A percentile compares a stretch with the other conserved stretches of the same genome.
Conservation (phyloP, 2,888 invertebrate species). For the Crematogaster levior region DNA sequence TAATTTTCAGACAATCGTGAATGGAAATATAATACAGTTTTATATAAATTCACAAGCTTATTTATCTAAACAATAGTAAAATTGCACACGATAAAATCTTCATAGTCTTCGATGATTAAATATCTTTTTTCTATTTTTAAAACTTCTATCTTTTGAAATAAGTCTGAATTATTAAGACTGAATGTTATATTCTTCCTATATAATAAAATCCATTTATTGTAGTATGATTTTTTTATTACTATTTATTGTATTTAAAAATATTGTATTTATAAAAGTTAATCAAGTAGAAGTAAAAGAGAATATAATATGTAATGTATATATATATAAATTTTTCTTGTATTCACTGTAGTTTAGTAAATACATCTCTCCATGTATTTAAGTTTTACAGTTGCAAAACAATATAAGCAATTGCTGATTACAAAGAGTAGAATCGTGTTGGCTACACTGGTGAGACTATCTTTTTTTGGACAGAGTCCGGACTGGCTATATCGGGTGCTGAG, state of each 20-base stretch:
- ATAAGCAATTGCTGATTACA: too few relatives aligned
- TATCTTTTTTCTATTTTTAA: background rate
- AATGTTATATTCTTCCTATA: background rate
- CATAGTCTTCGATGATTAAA: background rate
- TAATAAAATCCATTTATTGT: background rate
- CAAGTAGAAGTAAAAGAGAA: too few relatives aligned
- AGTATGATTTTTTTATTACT: background rate
- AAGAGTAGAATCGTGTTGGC: too few relatives aligned
- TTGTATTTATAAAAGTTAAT: too few relatives aligned
- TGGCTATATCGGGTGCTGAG: too few relatives aligned
- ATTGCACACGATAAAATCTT: background rate
- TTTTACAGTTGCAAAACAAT: too few relatives aligned
- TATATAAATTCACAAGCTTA: background rate
- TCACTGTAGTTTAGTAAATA: too few relatives aligned
- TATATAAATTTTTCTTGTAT: too few relatives aligned
- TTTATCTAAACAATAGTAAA: background rate
- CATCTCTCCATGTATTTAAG: too few relatives aligned
- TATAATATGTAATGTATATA: too few relatives aligned
- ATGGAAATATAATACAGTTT: background rate
- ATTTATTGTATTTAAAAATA: background rate
- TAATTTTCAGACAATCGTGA: background rate
- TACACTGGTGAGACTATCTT: too few relatives aligned
- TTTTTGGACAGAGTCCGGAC: too few relatives aligned
- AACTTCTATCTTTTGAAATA: background rate
- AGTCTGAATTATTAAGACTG: background rate